A percentile compares a stretch with the other conserved stretches of the same genome.
These are phyloP conservation scores for Nothura maculosa DNA, from an alignment of 2,797 vertebrate species.

Conservation along the genomic window DNA sequence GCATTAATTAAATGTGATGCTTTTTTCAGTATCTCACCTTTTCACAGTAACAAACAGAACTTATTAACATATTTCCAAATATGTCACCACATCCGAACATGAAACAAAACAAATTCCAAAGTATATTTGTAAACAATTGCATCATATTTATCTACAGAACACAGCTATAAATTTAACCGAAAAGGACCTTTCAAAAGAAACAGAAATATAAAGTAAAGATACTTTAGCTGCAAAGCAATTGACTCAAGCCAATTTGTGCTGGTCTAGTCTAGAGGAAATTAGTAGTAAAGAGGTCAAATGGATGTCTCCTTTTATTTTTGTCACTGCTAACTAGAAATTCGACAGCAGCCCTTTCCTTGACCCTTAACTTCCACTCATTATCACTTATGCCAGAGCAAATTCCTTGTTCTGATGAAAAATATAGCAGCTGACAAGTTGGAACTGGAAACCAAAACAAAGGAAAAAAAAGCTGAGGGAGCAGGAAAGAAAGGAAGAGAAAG, in stretches of 20 bases:
- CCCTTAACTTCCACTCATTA: conserved; percentile 65
- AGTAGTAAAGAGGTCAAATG: conserved; percentile 23
- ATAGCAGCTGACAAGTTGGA: not conserved
- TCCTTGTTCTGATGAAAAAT: conserved; percentile 2
- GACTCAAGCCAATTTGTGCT: not conserved
- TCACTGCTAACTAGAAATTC: conserved; percentile 9
- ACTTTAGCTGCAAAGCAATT: not conserved
- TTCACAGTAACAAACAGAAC: not conserved
- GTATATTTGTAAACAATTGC: not conserved
- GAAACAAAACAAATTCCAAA: not conserved
- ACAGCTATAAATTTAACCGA: not conserved
- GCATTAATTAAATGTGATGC: not conserved
- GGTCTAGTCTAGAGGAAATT: not conserved
- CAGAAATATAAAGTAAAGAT: not conserved
- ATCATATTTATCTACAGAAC: not conserved
- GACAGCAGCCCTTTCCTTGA: conserved; percentile 52
- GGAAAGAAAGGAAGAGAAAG: not conserved
- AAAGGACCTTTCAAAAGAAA: not conserved
- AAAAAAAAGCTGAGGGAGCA: not conserved
- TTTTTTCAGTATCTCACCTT: not conserved
- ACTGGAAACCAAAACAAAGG: not conserved
- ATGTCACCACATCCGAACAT: not conserved
- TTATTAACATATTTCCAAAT: not conserved
- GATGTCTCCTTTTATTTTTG: conserved; percentile 31
- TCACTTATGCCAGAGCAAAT: conserved; percentile 47